Evolutionary conservation across 2,888 invertebrate species (phyloP).

Genomic region (Coronaproctus castanopsis): DNA sequence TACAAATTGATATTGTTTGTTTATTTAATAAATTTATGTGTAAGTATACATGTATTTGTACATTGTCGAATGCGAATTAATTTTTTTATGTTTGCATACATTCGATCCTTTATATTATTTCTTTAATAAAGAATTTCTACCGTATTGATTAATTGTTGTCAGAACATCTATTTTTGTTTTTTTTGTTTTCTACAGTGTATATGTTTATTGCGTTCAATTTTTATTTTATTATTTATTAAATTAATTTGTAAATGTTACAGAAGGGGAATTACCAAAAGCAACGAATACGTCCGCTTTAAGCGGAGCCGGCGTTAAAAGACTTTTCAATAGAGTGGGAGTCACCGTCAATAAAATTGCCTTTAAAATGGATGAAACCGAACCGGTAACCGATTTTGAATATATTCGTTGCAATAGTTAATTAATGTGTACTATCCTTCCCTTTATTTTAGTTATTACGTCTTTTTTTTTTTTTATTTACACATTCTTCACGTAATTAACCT

Average conservation of each 20-base stretch:
- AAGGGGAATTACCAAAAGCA: slow-evolving; percentile 80
- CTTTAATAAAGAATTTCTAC: background rate
- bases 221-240: no score
- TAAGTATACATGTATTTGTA: no score
- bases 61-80: no score
- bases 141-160: background rate
- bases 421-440: no score
- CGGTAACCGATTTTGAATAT: slow-evolving; percentile 49
- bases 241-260: no score
- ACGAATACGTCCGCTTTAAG: slow-evolving; percentile 88
- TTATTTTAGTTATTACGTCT: background rate
- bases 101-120: background rate
- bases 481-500: no score
- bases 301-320: slow-evolving; percentile 79
- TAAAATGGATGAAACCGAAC: slow-evolving; percentile 97
- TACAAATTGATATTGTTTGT: no score
- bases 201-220: no score
- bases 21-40: no score
- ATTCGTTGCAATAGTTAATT: no score
- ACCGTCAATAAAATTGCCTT: slow-evolving; percentile 95
- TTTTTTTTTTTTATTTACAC: no score
- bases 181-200: slow-evolving; percentile 3
- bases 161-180: background rate
- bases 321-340: slow-evolving; percentile 91
- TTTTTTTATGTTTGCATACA: no score